These are phyloP conservation scores for Pterostichus madidus DNA, from an alignment of 2,888 invertebrate species.

Conservation along the genomic window DNA sequence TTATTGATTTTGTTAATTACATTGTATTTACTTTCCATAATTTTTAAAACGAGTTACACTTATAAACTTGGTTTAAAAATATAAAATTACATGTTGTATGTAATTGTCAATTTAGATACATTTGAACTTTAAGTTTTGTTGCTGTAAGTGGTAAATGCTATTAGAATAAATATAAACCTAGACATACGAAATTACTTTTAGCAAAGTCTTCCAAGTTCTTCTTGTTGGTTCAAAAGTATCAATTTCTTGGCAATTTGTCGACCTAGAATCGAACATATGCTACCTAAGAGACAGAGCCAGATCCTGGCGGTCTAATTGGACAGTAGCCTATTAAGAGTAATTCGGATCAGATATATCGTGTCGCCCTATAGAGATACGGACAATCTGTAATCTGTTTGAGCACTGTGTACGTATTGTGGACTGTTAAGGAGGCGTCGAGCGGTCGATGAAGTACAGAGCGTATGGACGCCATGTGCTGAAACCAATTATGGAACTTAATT, in stretches of 20 bases:
- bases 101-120: no score
- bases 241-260: not conserved
- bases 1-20: no score
- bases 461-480: constrained; percentile 58
- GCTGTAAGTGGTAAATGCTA: no score
- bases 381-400: constrained; percentile 61
- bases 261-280: not conserved
- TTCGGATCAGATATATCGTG: constrained; percentile 27
- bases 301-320: constrained; percentile 19
- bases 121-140: no score
- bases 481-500: constrained; percentile 62
- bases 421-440: constrained; percentile 44
- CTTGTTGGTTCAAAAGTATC: not conserved
- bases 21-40: no score
- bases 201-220: no score
- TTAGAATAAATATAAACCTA: no score
- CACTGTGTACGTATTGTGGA: constrained; percentile 52
- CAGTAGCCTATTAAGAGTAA: constrained; percentile 36
- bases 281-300: not conserved
- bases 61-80: no score
- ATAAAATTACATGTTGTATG: no score
- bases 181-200: no score
- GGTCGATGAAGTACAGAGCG: constrained; percentile 22
- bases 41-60: no score
- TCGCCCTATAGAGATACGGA: not conserved